Evolutionary conservation across 2,888 invertebrate genomes (phyloP).

Genomic region (Lissocephala sabroskyi): DNA sequence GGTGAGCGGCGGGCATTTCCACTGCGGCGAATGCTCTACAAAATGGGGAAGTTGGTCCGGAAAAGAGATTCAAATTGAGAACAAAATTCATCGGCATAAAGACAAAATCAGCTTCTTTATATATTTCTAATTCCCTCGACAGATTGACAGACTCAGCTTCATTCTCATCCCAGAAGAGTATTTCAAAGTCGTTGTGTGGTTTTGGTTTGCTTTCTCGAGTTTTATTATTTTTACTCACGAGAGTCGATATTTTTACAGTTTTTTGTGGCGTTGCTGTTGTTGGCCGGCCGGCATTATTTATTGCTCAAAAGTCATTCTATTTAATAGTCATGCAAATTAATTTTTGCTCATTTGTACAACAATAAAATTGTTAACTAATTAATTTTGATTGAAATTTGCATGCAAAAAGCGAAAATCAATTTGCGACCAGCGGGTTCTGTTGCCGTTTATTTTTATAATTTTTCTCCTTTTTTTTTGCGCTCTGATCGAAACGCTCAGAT

Average conservation of each 20-base stretch:
- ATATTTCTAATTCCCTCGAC: too few relatives aligned
- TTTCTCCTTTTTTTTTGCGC: neutral
- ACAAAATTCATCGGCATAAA: too few relatives aligned
- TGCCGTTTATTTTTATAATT: too few relatives aligned
- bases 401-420: constrained; percentile 67
- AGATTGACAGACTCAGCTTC: too few relatives aligned
- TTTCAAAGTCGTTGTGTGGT: too few relatives aligned
- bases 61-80: too few relatives aligned
- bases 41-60: too few relatives aligned
- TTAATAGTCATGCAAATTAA: constrained; percentile 69
- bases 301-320: constrained; percentile 64
- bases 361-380: constrained; percentile 70
- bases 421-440: too few relatives aligned
- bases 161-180: too few relatives aligned
- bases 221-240: constrained; percentile 22
- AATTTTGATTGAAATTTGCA: constrained; percentile 71
- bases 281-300: constrained; percentile 40
- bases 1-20: constrained; percentile 58
- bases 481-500: constrained; percentile 5
- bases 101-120: too few relatives aligned
- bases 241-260: constrained; percentile 39
- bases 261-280: constrained; percentile 13
- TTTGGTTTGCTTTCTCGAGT: constrained; percentile 12
- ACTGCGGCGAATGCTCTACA: constrained; percentile 34
- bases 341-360: constrained; percentile 68